Conservation (phyloP, 2,888 invertebrate species). For the Lasioglossum lativentre region DNA sequence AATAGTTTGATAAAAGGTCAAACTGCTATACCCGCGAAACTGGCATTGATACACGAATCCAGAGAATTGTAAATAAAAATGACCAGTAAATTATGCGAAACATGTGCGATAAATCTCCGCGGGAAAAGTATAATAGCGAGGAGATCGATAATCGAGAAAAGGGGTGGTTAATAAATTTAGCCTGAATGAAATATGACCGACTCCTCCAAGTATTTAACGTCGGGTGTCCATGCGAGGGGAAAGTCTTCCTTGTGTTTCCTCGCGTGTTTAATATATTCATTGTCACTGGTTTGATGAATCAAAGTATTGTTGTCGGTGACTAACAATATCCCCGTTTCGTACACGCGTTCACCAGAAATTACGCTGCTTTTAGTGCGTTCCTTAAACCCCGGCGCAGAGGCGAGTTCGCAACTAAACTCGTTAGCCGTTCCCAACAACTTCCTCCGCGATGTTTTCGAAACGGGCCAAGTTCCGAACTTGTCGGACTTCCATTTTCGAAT, state of each 20-base stretch:
- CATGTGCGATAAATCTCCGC: background rate
- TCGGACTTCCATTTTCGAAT: background rate
- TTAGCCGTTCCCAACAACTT: background rate
- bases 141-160: background rate
- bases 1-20: background rate
- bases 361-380: background rate
- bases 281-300: background rate
- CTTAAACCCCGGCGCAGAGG: background rate
- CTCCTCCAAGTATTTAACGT: background rate
- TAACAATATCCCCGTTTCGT: background rate
- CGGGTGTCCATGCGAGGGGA: background rate
- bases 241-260: background rate
- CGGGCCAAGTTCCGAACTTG: background rate
- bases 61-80: background rate
- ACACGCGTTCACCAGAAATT: background rate
- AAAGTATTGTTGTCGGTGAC: background rate
- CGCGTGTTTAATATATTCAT: background rate
- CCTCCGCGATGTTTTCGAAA: background rate
- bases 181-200: background rate
- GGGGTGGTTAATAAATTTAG: conserved; percentile 7
- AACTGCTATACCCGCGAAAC: background rate
- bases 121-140: background rate
- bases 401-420: conserved; percentile 5
- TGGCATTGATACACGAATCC: background rate
- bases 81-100: background rate